Base-by-base conservation (phyloP, 2,113 vertebrate genomes). In the Dipodomys merriami region DNA sequence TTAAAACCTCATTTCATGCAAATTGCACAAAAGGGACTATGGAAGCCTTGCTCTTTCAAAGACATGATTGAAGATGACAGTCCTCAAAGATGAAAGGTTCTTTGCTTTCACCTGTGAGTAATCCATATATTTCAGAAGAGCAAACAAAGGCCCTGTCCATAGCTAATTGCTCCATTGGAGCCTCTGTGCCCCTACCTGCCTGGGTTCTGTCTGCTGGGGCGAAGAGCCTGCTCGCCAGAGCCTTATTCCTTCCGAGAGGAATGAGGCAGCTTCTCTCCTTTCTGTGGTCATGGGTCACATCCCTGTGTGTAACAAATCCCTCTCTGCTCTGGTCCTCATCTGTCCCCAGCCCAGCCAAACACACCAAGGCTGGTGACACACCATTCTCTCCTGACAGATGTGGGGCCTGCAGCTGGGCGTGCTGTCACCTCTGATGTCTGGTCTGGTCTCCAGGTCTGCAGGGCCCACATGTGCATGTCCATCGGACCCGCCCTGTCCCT, bases 1-100 rank as follows among this genome's bases (percentile, higher is more conserved):
- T 93, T 95, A 95, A 33, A 93, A 60, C 22, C 65, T 96, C 33
- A 91, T 91, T 92, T 97, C 49, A 91, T 88, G 74, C 84, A 96
- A 96, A 95, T 18, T 71, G 69, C 29, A 90, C 90, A 33, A 97
- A 96, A 91, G 84, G 39, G 65, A 94, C 93, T 62, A 74, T 49
- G 0, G 13, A 77, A 62, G 44, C 22, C 91, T 91, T 78, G 57
- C 16, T 92, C 77, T 76, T 67, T 73, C 69, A 91, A 72, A 83
- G 27, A 83, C 35, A 64, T 30, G 73, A 91, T 29, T 65, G 3
- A 33, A 57, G 69, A 89, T 60, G 94, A 93, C 92, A 91, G 57
- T 2, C 81, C 86, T 93, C 80, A 91, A 44, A 95, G 80, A 69
- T 19, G n/a, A 86, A 82, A 77, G 5, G 64, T 49, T 78, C 46